Evolutionary conservation across 2,113 vertebrate species (phyloP), one percentile per base, ranked within the genome.

Genomic region (Seriola rivoliana): DNA sequence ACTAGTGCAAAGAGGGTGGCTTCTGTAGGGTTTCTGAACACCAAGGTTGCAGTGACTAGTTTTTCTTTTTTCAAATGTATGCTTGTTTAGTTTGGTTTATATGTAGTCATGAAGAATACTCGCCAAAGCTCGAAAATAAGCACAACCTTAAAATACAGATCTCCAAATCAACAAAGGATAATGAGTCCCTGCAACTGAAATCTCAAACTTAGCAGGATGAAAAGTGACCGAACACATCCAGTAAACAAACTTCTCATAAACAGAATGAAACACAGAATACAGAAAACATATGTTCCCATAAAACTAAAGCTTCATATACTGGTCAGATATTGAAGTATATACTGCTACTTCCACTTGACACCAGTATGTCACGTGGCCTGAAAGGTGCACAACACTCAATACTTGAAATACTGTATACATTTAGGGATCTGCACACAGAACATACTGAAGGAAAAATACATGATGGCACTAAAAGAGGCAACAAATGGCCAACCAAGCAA

Each of bases 1-100:
- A 75, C 68, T 55, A 16, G 63, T 70, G 80, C 64, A 80, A 80
- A 86, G 66, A 84, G 73, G 29, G 73, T 52, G 34, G 48, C 40
- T 80, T 67, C n/a, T 3, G 48, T 2, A n/a, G 81, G 63, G 64
- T 69, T 89, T 29, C 29, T 29, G 29, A 29, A 29, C 29, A 29
- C 29, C 29, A 29, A 29, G 29, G 40, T 46, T 42, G 23, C 2
- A 59, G 16, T 44, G 5, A 19, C 32, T 44, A 21, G 0, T 25
- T 55, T 11, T 21, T 32, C 71, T 55, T 17, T 4, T 5, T 21
- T 4, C 29, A 29, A 29, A 29, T 29, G 29, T 29, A 2, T 29
- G 29, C 29, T 29, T 29, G 29, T 29, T 2, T 29, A 29, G 29
- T 29, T 29, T 29, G 29, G 29, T 29, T 25, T 25, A 25, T 25